These are phyloP conservation scores for Pelmatolapia mariae DNA, from an alignment of 2,113 vertebrate species.

Conservation along the genomic window DNA sequence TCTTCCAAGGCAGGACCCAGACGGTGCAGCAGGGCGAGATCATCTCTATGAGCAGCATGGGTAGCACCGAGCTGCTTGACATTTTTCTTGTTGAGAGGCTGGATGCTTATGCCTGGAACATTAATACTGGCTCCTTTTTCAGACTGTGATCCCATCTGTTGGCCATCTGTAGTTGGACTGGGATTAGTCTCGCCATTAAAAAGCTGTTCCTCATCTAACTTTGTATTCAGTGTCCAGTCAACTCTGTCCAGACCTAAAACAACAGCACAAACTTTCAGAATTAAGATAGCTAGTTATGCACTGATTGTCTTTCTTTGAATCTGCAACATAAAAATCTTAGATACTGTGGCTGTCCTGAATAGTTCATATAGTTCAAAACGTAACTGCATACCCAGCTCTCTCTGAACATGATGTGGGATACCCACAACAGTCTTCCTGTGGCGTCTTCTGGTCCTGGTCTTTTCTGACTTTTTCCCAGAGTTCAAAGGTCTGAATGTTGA, in stretches of 20 bases:
- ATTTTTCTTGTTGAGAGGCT: conserved; percentile 32
- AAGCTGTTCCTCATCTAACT: conserved; percentile 39
- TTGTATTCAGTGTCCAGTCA: conserved; percentile 33
- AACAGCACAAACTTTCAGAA: neutral
- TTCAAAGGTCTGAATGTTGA: conserved; percentile 75
- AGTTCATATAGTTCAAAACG: neutral
- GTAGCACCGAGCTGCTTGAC: conserved; percentile 67
- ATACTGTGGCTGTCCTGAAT: neutral
- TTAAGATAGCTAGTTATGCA: neutral
- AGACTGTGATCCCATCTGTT: neutral
- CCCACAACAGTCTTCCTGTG: conserved; percentile 78
- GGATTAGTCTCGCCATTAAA: conserved; percentile 65
- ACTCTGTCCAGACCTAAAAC: conserved; percentile 67
- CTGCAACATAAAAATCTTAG: neutral
- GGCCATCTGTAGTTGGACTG: conserved; percentile 74
- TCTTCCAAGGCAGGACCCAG: conserved; percentile 51
- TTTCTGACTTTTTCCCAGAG: conserved; percentile 61
- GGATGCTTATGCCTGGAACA: conserved; percentile 49
- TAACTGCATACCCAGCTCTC: conserved; percentile 81
- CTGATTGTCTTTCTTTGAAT: neutral
- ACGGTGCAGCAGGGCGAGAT: conserved; percentile 74
- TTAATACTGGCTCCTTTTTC: conserved; percentile 31
- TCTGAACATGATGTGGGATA: conserved; percentile 88
- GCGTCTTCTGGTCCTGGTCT: conserved; percentile 65
- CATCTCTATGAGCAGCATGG: conserved; percentile 71